Percentiles rank a stretch among this genome's conserved stretches.
These are phyloP conservation scores for Seira ritae DNA, from an alignment of 2,888 invertebrate genomes.

Conservation along the genomic window DNA sequence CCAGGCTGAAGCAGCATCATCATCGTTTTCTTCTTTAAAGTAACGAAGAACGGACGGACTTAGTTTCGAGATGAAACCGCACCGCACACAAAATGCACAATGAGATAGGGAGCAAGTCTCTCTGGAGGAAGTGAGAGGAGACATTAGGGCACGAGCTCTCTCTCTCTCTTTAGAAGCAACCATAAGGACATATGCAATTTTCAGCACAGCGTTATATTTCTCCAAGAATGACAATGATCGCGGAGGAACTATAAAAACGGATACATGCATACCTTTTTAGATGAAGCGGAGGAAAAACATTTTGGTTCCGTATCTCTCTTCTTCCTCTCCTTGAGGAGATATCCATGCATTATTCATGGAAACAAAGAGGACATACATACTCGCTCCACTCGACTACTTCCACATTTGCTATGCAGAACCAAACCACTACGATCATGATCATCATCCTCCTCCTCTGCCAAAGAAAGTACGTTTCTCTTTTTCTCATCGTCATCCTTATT, in stretches of 20 bases:
- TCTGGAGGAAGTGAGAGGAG: conserved; percentile 8
- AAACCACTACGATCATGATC: background rate
- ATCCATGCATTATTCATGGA: conserved; percentile 43
- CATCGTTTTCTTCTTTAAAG: no score
- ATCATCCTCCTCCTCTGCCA: background rate
- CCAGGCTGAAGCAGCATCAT: no score
- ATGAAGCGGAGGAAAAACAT: background rate
- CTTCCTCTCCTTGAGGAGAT: conserved; percentile 70
- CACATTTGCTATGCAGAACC: background rate
- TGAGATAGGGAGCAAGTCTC: background rate
- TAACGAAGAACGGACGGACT: no score
- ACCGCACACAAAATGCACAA: conserved; percentile 6
- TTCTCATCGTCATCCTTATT: background rate
- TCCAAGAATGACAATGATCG: conserved; percentile 1
- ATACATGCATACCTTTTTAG: no score
- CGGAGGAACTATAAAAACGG: no score
- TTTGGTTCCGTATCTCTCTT: background rate
- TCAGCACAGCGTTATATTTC: background rate
- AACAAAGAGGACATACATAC: conserved; percentile 18
- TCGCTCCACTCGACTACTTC: background rate
- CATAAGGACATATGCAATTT: conserved; percentile 30
- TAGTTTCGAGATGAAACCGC: background rate
- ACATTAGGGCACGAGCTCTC: conserved; percentile 31
- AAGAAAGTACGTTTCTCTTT: background rate
- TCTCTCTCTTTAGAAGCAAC: conserved; percentile 38